These are phyloP conservation scores for Odontamblyopus rebecca DNA, from an alignment of 2,797 vertebrate genomes.

Conservation along the genomic window DNA sequence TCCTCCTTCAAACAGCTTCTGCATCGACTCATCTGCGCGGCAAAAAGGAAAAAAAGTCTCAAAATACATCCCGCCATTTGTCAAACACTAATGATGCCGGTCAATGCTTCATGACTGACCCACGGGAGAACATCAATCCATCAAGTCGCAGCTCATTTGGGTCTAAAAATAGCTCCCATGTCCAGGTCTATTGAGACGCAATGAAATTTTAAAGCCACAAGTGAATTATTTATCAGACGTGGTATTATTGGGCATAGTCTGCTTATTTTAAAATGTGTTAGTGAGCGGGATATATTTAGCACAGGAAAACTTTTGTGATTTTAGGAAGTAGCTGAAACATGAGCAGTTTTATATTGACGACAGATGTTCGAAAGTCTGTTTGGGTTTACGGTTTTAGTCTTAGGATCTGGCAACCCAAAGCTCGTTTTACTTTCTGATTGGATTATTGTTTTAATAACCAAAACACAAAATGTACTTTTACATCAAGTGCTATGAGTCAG, in stretches of 20 bases:
- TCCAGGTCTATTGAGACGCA: constrained; percentile 10
- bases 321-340: not conserved
- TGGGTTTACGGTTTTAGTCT: too few species aligned
- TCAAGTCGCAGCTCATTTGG: not conserved
- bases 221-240: constrained; percentile 44
- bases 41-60: not conserved
- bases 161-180: not conserved
- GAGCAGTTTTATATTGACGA: not conserved
- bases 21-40: constrained; percentile 95
- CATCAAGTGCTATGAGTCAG: too few species aligned
- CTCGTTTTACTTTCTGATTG: too few species aligned
- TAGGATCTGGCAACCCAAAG: too few species aligned
- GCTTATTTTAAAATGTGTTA: not conserved
- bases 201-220: constrained; percentile 51
- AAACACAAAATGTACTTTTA: too few species aligned
- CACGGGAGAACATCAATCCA: not conserved
- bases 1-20: constrained; percentile 96
- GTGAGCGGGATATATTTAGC: not conserved
- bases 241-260: not conserved
- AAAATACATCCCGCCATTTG: constrained; percentile 1
- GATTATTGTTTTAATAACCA: too few species aligned
- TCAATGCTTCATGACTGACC: not conserved
- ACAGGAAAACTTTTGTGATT: not conserved
- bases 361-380: too few species aligned
- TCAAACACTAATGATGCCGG: not conserved